phyloP scores from a whole-genome alignment of 2,797 vertebrate species.

The Dendrocincla fuliginosa region DNA sequence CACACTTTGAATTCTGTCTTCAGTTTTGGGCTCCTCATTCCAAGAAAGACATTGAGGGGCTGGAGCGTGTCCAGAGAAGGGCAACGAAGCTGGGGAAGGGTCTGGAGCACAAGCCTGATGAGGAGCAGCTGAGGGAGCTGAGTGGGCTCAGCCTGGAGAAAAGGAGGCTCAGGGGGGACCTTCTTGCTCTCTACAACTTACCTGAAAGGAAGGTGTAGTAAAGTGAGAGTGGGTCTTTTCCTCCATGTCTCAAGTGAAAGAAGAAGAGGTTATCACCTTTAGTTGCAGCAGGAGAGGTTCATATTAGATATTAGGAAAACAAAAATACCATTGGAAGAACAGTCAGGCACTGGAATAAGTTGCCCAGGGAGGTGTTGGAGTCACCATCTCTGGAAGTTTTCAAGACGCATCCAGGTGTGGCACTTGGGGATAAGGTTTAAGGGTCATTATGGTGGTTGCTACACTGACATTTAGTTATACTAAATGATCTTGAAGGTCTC shows the following conservation, averaged over 20 bases:
- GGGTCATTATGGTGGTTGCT: neutral
- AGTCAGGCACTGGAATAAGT: rapidly evolving
- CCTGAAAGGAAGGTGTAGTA: neutral
- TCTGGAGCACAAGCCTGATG: neutral
- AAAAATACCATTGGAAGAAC: no score
- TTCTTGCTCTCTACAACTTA: no score
- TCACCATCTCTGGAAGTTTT: neutral
- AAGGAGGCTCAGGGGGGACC: neutral
- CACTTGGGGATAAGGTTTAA: rapidly evolving
- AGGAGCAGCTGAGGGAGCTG: neutral
- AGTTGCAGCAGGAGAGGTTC: neutral
- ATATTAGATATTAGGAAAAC: neutral
- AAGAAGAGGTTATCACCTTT: neutral
- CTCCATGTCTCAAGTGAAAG: neutral
- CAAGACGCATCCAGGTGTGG: neutral
- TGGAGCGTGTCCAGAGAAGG: rapidly evolving
- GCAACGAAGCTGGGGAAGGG: rapidly evolving
- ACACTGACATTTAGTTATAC: neutral
- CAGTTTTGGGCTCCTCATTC: neutral
- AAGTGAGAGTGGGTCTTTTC: neutral
- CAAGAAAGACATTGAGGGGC: neutral
- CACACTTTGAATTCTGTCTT: rapidly evolving
- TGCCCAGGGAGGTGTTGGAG: neutral
- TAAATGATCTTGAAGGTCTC: neutral
- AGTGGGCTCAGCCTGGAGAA: rapidly evolving